Evolutionary conservation across 2,797 vertebrate genomes (phyloP), one percentile per base, ranked within the genome.

Genomic region (Varecia variegata): DNA sequence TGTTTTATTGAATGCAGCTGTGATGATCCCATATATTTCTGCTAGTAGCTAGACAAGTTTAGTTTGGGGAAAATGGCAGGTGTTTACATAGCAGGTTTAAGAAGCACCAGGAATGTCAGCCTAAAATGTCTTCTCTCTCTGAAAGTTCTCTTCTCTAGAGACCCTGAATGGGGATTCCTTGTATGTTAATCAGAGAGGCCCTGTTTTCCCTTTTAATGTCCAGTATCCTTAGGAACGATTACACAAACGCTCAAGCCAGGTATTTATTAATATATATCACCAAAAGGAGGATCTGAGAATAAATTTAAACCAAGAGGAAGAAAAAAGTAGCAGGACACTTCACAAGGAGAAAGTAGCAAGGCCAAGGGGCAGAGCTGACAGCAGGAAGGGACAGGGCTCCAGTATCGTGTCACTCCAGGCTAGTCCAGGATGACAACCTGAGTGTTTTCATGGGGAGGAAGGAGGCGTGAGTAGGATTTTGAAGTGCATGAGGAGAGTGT

Each of bases 201-300:
- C 92, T 88, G 32, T 47, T 89, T 80, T 47, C 35, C 47, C 30
- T 82, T 93, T 79, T 47, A 67, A 74, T 71, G 58, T 38, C 38
- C 30, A 68, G 23, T 81, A 65, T 70, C n/a, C 45, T 90, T 92
- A 32, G 60, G 32, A 88, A 40, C n/a, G 38, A 87, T 83, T 79
- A 71, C 30, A 35, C 3, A 88, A 20, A 25, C 5, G 9, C 14
- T 71, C 4, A 67, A 88, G 32, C n/a, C 40, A 50, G 20, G 14
- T 47, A 52, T 73, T 93, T 87, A 27, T 27, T 58, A 58, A 12
- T 58, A 60, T 2, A 60, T 4, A 77, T 65, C 77, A 93, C 70
- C 47, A 84, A 40, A 84, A 70, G 47, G 38, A 96, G 52, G 23
- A 67, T 62, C n/a, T 95, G 60, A 92, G 88, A 84, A 82, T 89